phyloP scores from a whole-genome alignment of 2,113 vertebrate species.

The Microcebus lehilahytsara region DNA sequence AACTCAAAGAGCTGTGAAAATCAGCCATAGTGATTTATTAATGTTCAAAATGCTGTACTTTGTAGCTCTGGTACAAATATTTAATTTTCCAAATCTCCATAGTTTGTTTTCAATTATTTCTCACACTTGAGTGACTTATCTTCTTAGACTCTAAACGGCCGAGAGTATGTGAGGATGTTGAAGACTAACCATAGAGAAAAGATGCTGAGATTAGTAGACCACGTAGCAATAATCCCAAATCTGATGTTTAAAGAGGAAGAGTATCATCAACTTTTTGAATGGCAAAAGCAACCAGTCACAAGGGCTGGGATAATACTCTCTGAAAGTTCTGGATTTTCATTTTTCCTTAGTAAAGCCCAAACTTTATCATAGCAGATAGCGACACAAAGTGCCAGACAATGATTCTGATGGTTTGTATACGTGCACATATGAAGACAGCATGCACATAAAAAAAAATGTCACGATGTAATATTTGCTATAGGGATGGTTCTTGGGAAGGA shows the following conservation, averaged over 20 bases:
- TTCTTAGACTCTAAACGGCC: not conserved
- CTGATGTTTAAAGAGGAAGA: not conserved
- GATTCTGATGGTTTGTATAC: not conserved
- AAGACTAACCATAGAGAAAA: not conserved
- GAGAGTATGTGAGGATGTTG: not conserved
- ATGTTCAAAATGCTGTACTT: not conserved
- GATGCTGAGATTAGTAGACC: not conserved
- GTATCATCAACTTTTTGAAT: not conserved
- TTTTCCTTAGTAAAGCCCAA: not conserved
- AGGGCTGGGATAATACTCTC: not conserved
- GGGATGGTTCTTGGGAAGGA: not conserved
- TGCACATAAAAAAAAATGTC: not conserved
- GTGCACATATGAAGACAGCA: not conserved
- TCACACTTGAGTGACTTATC: not conserved
- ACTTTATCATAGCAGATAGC: not conserved
- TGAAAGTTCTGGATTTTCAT: not conserved
- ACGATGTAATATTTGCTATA: accelerated
- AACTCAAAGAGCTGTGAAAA: not conserved
- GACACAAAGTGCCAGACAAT: not conserved
- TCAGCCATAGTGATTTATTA: not conserved
- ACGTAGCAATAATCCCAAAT: not conserved
- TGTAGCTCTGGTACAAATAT: not conserved
- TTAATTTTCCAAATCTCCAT: not conserved
- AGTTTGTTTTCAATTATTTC: not conserved
- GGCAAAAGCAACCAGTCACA: not conserved